Evolutionary conservation across 2,888 invertebrate species (phyloP), one percentile per base, ranked within the genome.

Genomic region (Leptinotarsa peninsularis): DNA sequence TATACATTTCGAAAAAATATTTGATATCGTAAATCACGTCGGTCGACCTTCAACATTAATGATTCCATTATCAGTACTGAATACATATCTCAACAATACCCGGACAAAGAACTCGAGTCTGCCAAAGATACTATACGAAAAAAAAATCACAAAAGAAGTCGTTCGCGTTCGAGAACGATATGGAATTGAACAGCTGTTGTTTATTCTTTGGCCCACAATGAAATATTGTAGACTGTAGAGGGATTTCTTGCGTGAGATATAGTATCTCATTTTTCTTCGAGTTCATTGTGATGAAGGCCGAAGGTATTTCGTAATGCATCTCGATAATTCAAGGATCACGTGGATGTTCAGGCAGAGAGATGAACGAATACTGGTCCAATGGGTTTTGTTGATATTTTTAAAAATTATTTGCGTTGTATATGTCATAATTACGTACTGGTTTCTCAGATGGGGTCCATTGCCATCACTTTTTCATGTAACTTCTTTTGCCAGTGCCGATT

Each of bases 181-280:
- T 58, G 58, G 23, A 23, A 58, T 58, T 21, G 21, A 58, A 58
- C 58, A 58, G 58, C 58, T 58, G 58, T 58, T 58, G 58, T 58
- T 58, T 58, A 58, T 58, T 58, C 58, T 58, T 58, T 21, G 43
- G 14, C 14, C 58, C 58, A 58, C 58, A 58, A 58, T 58, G 58
- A 58, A 58, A 58, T 58, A 58, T 27, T 58, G 58, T 23, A 23
- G 4, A 58, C 17, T 58, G 58, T 23, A 23, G 4, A 58, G 14
- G 23, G 58, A 58, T 58, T 58, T 58, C 58, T 58, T 4, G 58
- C 23, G 58, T 58, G 58, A 58, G 23, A 58, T 58, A 58, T 13
- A 18, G 58, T 14, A 23, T 58, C 58, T 58, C 14, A 58, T 58
- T 23, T 58, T 23, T 23, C 15, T 23, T 23, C 4, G 23, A 21